phyloP scores from a whole-genome alignment of 30 jellyfish, hydroid and myxozoan genomes.

The Pseudorhiza aurosa region DNA sequence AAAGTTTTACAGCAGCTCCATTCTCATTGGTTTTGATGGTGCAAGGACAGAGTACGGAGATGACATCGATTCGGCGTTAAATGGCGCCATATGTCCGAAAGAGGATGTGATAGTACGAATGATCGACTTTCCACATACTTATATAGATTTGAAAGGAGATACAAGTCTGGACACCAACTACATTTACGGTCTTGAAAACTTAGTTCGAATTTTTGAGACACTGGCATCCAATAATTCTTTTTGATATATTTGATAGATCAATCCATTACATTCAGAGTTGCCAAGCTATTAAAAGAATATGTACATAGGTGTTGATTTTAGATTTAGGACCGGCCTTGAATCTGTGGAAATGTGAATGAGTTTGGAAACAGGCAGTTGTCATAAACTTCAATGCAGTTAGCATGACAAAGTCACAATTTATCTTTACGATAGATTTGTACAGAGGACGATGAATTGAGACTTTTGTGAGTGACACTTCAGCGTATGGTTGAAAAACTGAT shows the following conservation, averaged over 20 bases:
- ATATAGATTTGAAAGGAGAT: slow-evolving; percentile 25
- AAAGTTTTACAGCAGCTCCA: slow-evolving; percentile 60
- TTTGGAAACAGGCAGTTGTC: no score
- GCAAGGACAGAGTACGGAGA: neutral
- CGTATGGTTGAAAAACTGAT: no score
- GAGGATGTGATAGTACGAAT: slow-evolving; percentile 46
- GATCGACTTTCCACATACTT: slow-evolving; percentile 71
- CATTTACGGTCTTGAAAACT: slow-evolving; percentile 39
- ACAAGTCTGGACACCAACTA: slow-evolving; percentile 34
- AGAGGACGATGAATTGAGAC: no score
- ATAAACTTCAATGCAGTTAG: no score
- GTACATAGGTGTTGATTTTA: no score
- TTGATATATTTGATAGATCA: neutral
- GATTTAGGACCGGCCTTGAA: no score
- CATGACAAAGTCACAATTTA: no score
- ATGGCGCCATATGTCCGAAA: neutral
- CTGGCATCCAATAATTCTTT: neutral
- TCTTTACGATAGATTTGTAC: no score
- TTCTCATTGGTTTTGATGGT: slow-evolving; percentile 54
- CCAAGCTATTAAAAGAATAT: no score
- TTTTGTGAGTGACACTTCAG: no score
- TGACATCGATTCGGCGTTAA: slow-evolving; percentile 8
- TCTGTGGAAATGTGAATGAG: no score
- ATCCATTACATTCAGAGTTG: neutral
- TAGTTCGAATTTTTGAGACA: slow-evolving; percentile 26